Conservation (phyloP, 2,888 invertebrate genomes). For the Reticulitermes lucifugus region DNA sequence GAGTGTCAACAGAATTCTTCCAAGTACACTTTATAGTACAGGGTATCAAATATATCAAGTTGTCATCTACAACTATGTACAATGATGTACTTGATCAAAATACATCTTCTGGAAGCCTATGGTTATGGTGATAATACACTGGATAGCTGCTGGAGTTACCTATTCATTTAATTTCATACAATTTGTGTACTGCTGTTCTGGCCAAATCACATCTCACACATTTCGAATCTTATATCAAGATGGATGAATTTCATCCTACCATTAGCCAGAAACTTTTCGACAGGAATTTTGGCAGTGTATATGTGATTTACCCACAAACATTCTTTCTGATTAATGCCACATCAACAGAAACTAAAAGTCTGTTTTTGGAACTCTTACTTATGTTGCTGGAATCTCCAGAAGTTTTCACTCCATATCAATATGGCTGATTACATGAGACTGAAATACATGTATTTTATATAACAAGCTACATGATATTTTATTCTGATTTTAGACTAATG, state of each 20-base stretch:
- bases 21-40: background rate
- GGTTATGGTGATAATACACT: background rate
- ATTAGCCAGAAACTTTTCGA: no score
- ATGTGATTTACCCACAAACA: no score
- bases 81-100: background rate
- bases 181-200: background rate
- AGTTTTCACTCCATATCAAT: no score
- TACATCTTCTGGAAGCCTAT: background rate
- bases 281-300: no score
- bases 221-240: background rate
- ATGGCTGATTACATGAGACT: no score
- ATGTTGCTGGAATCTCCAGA: no score
- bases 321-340: no score
- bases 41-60: background rate
- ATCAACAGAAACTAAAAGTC: no score
- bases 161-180: background rate
- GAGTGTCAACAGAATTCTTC: background rate
- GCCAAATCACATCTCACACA: background rate
- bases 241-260: background rate
- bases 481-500: no score
- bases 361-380: no score
- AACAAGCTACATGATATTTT: no score
- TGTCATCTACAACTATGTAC: background rate
- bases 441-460: no score
- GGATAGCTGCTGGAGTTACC: background rate